Conservation (phyloP, 2,797 vertebrate genomes). For the Lerista edwardsae region DNA sequence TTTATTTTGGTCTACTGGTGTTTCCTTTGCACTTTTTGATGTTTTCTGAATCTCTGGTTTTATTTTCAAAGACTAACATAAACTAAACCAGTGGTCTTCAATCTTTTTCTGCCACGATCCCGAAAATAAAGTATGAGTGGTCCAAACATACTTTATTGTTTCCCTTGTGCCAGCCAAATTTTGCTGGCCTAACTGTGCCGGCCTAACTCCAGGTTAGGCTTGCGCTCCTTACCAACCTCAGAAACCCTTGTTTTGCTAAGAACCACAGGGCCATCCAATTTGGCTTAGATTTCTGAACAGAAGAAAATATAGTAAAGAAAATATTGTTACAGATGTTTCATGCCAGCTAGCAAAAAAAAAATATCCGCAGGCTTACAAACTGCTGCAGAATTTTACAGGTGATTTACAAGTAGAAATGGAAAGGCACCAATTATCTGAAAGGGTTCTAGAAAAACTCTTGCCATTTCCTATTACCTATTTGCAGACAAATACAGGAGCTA, state of each 20-base stretch:
- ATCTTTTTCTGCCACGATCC: too few species aligned
- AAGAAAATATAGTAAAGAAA: constrained; percentile 11
- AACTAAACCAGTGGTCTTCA: too few species aligned
- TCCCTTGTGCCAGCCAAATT: too few species aligned
- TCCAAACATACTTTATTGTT: too few species aligned
- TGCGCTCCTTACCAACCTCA: too few species aligned
- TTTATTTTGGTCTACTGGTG: not conserved
- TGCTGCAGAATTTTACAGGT: constrained; percentile 54
- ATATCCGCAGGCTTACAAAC: constrained; percentile 14
- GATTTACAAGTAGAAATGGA: constrained; percentile 38
- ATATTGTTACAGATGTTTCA: constrained; percentile 47
- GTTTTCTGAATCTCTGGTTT: not conserved
- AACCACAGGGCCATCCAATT: constrained; percentile 66
- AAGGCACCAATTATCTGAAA: constrained; percentile 40
- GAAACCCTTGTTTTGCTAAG: constrained; percentile 69
- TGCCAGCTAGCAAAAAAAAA: constrained; percentile 10
- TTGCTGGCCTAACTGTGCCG: too few species aligned
- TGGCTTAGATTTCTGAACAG: constrained; percentile 61
- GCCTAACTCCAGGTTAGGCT: too few species aligned
- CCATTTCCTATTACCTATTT: not conserved
- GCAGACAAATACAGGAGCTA: too few species aligned
- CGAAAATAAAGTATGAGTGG: too few species aligned
- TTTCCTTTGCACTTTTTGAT: not conserved
- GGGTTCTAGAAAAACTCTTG: not conserved
- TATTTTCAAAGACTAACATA: not conserved